Percentiles rank a stretch among this genome's conserved stretches.
These are phyloP conservation scores for Myotis daubentonii DNA, from an alignment of 2,797 vertebrate genomes.

Conservation along the genomic window DNA sequence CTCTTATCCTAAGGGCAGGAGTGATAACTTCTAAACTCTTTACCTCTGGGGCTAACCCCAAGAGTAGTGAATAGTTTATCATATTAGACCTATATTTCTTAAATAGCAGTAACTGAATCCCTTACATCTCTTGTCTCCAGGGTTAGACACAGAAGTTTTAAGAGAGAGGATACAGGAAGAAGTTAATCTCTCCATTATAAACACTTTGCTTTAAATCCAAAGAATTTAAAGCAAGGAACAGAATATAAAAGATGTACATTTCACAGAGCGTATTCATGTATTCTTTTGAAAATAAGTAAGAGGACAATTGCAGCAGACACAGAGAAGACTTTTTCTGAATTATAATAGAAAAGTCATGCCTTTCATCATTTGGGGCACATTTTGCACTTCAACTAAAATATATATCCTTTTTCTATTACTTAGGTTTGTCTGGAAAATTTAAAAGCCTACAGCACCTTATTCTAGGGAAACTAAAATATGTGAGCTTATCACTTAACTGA, in stretches of 20 bases:
- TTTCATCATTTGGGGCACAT: neutral
- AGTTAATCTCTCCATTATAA: neutral
- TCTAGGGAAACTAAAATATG: constrained; percentile 3
- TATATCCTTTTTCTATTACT: neutral
- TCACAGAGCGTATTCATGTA: neutral
- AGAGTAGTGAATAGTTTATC: neutral
- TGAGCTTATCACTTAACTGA: neutral
- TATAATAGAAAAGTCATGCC: neutral
- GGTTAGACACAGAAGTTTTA: neutral
- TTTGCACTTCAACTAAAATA: constrained; percentile 5
- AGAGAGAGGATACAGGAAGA: neutral
- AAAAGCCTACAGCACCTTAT: neutral
- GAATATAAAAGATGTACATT: neutral
- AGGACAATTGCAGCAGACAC: neutral
- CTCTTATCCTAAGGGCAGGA: neutral
- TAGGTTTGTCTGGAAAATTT: neutral
- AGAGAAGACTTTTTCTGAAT: neutral
- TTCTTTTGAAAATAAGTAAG: neutral
- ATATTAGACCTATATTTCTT: neutral
- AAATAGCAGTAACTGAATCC: neutral
- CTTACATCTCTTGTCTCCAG: neutral
- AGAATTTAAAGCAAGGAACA: neutral
- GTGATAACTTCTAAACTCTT: neutral
- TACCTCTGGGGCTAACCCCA: neutral
- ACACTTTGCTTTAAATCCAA: constrained; percentile 21